Evolutionary conservation across 1,140 invertebrate species (phyloP).

Genomic region (Leptinotarsa defecta): DNA sequence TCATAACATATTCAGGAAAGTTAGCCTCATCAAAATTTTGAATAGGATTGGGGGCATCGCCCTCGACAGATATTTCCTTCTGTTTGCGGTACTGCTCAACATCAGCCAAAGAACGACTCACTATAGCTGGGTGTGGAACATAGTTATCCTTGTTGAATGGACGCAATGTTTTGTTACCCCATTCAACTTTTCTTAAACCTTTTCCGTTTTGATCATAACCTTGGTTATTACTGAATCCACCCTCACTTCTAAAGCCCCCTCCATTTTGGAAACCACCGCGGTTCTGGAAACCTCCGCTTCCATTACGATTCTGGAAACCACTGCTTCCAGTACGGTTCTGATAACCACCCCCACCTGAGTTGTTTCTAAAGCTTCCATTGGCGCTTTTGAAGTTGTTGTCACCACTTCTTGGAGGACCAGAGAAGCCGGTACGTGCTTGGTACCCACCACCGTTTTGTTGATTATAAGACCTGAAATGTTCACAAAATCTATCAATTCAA

Average conservation of each 20-base stretch:
- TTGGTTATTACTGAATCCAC: conserved; percentile 60
- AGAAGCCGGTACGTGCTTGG: conserved; percentile 3
- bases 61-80: conserved; percentile 78
- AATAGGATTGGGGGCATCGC: conserved; percentile 70
- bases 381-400: background rate
- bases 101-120: conserved; percentile 71
- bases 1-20: conserved; percentile 79
- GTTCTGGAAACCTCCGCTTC: background rate
- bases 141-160: conserved; percentile 86
- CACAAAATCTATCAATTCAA: too few species aligned
- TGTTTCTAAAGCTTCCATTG: background rate
- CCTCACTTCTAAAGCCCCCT: conserved; percentile 53
- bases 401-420: background rate
- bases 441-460: conserved; percentile 11
- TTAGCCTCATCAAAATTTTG: conserved; percentile 78
- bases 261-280: conserved; percentile 18
- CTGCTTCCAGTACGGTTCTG: too few species aligned
- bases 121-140: conserved; percentile 74
- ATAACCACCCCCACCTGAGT: background rate
- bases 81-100: conserved; percentile 72
- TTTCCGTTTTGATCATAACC: conserved; percentile 63
- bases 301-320: background rate
- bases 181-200: conserved; percentile 17
- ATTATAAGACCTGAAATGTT: conserved; percentile 6
- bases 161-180: conserved; percentile 14